Conservation (phyloP, 2,113 vertebrate genomes). For the Notarius quadriscutis region DNA sequence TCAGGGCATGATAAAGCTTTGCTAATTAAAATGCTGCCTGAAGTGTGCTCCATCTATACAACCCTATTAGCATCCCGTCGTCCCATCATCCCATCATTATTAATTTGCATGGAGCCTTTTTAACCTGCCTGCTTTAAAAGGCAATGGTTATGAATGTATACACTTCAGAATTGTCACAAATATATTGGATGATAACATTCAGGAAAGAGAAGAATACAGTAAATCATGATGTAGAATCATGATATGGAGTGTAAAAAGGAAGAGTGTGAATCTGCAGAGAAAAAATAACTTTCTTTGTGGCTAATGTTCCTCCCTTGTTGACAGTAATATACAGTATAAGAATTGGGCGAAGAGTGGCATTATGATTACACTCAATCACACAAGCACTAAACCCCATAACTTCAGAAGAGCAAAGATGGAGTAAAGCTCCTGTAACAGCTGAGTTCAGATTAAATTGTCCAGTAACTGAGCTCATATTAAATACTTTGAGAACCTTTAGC, state of each 20-base stretch:
- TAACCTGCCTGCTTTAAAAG: constrained; percentile 14
- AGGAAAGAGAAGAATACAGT: neutral
- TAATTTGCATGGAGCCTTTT: constrained; percentile 23
- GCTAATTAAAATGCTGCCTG: constrained; percentile 53
- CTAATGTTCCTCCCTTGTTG: neutral
- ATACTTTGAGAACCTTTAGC: neutral
- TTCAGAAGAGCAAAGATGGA: neutral
- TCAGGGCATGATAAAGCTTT: constrained; percentile 31
- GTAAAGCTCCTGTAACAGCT: neutral
- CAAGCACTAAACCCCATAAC: neutral
- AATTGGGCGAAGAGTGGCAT: neutral
- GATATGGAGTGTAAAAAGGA: neutral
- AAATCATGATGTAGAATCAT: neutral
- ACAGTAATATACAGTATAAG: neutral
- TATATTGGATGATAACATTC: neutral
- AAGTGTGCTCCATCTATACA: constrained; percentile 23
- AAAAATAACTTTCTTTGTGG: neutral
- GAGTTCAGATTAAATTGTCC: constrained; percentile 11
- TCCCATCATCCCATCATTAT: constrained; percentile 12
- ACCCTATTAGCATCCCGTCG: constrained; percentile 23
- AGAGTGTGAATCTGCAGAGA: neutral
- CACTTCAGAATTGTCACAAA: neutral
- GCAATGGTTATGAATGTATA: constrained; percentile 1
- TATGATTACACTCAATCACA: constrained; percentile 3
- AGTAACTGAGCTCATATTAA: neutral